Conservation (phyloP, 2,888 invertebrate species). For the Cyrtodaria siliqua region DNA sequence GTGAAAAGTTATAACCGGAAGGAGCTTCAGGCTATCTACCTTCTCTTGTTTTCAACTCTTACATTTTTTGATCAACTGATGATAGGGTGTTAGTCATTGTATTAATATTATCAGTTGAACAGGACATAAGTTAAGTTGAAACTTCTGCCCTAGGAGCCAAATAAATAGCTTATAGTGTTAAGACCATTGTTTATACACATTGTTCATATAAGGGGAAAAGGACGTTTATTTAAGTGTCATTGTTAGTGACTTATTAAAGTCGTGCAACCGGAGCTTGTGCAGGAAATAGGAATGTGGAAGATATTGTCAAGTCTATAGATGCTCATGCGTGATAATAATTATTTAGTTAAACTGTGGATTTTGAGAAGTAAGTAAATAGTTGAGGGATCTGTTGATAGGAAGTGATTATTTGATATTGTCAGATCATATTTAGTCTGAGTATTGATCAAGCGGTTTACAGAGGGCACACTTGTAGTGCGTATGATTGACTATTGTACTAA, state of each 20-base stretch:
- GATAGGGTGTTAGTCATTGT: too few species aligned
- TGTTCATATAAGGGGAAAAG: slow-evolving; percentile 17
- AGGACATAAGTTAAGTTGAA: too few species aligned
- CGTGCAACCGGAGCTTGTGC: neutral
- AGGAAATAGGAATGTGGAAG: slow-evolving; percentile 36
- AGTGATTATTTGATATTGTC: slow-evolving; percentile 56
- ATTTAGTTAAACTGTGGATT: neutral
- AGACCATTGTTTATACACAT: too few species aligned
- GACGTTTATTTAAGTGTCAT: slow-evolving; percentile 7
- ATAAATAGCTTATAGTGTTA: too few species aligned
- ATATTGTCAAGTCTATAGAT: slow-evolving; percentile 26
- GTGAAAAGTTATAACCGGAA: slow-evolving; percentile 27
- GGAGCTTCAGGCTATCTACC: slow-evolving; percentile 39
- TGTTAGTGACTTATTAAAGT: neutral
- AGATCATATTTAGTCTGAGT: slow-evolving; percentile 20
- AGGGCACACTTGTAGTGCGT: slow-evolving; percentile 36
- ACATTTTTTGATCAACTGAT: slow-evolving; percentile 12
- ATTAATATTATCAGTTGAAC: too few species aligned
- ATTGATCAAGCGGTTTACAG: slow-evolving; percentile 52
- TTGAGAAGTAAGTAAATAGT: neutral
- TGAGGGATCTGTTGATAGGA: slow-evolving; percentile 40
- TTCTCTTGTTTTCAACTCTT: neutral
- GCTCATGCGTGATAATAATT: neutral
- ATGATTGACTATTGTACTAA: slow-evolving; percentile 32
- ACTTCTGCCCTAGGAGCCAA: too few species aligned